A percentile compares a stretch with the other conserved stretches of the same genome.
Evolutionary conservation across 2,113 vertebrate genomes (phyloP).

Genomic region (Silurus asotus): DNA sequence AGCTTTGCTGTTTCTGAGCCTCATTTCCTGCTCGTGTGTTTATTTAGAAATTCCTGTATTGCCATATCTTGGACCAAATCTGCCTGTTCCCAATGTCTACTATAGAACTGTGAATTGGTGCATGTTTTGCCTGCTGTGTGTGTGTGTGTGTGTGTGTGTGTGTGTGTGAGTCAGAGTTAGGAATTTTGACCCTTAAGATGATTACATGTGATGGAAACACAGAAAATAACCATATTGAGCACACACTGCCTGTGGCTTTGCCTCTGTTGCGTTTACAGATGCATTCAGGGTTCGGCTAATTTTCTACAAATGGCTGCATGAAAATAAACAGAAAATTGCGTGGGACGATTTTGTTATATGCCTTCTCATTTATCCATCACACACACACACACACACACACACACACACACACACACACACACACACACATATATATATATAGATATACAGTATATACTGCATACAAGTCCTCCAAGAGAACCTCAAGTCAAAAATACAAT

Average conservation of each 20-base stretch:
- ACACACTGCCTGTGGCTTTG: background rate
- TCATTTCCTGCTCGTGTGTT: constrained; percentile 12
- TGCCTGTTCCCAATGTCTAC: background rate
- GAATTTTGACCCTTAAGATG: background rate
- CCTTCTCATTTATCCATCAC: background rate
- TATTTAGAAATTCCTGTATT: background rate
- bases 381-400: constrained; percentile 15
- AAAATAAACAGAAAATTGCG: constrained; percentile 11
- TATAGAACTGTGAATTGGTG: background rate
- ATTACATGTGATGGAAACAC: background rate
- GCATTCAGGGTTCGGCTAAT: background rate
- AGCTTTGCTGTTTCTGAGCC: constrained; percentile 1
- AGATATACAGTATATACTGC: background rate
- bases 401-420: background rate
- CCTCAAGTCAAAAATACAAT: constrained; percentile 11
- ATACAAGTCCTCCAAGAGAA: constrained; percentile 26
- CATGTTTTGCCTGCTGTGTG: background rate
- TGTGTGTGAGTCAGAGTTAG: background rate
- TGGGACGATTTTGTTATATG: background rate
- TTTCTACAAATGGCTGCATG: background rate
- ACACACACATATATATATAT: too few relatives aligned
- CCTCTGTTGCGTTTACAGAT: background rate
- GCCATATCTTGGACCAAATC: background rate
- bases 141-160: too few relatives aligned
- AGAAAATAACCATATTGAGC: constrained; percentile 4